Evolutionary conservation across 1,140 invertebrate genomes (phyloP).

Genomic region (Scaptodrosophila lebanonensis): DNA sequence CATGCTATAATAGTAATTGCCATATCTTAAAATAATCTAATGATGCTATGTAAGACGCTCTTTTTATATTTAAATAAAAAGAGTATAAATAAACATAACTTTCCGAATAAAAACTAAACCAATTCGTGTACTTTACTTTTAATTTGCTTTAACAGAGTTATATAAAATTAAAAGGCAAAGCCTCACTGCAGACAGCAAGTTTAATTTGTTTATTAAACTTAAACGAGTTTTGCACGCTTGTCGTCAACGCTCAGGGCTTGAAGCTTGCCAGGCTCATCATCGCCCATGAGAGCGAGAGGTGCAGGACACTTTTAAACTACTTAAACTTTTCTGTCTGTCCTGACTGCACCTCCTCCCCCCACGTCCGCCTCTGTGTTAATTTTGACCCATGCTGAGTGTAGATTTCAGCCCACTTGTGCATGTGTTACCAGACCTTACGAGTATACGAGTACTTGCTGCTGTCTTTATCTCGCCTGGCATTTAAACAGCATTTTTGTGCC

Average conservation of each 20-base stretch:
- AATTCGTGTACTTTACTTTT: no score
- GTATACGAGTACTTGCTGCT: constrained; percentile 11
- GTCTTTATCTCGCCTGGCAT: constrained; percentile 21
- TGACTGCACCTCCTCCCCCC: constrained; percentile 5
- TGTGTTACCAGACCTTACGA: constrained; percentile 6
- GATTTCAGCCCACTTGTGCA: constrained; percentile 20
- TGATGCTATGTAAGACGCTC: no score
- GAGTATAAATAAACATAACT: no score
- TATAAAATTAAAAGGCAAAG: no score
- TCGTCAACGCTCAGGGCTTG: constrained; percentile 20
- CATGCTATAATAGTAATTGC: no score
- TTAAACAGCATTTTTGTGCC: constrained; percentile 34
- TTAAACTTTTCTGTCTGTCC: constrained; percentile 54
- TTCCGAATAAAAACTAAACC: no score
- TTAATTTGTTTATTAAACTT: constrained; percentile 75
- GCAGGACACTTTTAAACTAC: constrained; percentile 64
- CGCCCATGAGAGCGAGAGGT: constrained; percentile 15
- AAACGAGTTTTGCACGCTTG: constrained; percentile 52
- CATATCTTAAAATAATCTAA: no score
- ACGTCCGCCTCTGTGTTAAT: constrained; percentile 3
- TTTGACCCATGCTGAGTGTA: constrained; percentile 49
- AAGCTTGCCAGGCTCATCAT: constrained; percentile 30
- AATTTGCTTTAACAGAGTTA: no score
- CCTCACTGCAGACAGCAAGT: constrained; percentile 53
- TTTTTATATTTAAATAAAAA: no score